These are phyloP conservation scores for Drosophila dives DNA, from an alignment of 2,888 invertebrate genomes.

Conservation along the genomic window DNA sequence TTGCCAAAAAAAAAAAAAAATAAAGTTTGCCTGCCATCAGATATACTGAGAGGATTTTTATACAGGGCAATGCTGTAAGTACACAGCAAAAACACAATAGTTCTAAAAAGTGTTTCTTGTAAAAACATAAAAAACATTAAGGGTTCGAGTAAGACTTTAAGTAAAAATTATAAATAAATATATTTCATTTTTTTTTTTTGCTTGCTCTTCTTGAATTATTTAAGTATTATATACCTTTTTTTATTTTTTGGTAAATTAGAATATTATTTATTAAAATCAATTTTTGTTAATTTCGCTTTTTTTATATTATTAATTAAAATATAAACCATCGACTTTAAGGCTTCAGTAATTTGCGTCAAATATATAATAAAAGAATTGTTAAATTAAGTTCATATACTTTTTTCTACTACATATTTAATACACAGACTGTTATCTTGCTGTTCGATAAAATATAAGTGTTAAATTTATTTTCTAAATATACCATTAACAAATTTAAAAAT, in stretches of 20 bases:
- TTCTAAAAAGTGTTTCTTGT: not conserved
- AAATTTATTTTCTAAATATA: not conserved
- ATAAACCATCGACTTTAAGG: not conserved
- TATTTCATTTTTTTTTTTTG: too few relatives aligned
- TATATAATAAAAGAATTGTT: not conserved
- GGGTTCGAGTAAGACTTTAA: not conserved
- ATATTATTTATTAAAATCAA: not conserved
- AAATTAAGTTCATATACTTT: not conserved
- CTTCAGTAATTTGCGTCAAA: not conserved
- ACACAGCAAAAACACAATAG: constrained; percentile 32
- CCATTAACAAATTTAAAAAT: not conserved
- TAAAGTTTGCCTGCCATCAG: constrained; percentile 21
- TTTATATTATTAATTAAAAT: not conserved
- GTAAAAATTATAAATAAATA: not conserved
- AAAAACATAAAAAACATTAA: not conserved
- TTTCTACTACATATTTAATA: not conserved
- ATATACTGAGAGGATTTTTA: constrained; percentile 51
- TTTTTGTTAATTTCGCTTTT: not conserved
- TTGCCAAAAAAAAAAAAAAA: constrained; percentile 34
- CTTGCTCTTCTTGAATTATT: not conserved
- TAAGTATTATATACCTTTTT: not conserved
- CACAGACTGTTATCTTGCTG: not conserved
- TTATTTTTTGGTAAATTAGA: not conserved
- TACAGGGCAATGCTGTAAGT: constrained; percentile 40
- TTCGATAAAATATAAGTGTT: not conserved